Base-by-base conservation (phyloP, 2,113 vertebrate species). In the Neopipo cinnamomea region DNA sequence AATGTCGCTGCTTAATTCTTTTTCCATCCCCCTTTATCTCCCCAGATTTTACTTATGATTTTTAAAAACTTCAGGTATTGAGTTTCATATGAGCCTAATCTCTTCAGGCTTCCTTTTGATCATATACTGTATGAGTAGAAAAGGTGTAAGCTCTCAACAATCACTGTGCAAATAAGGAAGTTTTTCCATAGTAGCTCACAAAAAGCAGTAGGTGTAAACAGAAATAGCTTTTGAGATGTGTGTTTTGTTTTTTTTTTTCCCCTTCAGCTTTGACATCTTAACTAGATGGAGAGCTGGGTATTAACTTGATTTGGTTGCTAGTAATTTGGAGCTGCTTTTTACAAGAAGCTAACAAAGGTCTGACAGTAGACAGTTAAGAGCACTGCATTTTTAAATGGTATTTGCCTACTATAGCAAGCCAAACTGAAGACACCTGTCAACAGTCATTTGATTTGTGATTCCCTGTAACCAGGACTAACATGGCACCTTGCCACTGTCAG, bases 201-300 rank as follows among this genome's bases (percentile, higher is more conserved):
- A 30, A 39, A 72, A 68, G 47, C 18, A 22, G 15, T 50, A 62
- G 6, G 2, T 61, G 11, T 61, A 76, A 88, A 84, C 22, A 55
- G 42, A 44, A 89, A 46, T 25, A 37, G 63, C 14, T 86, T 88
- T 95, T 61, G 47, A 62, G 20, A 24, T 35, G 12, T 13, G 13
- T 30, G 12, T n/a, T n/a, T n/a, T 5, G 18, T 3, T 5, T 3
- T 2, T 31, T 55, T 53, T 9, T 7, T 3, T 4, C 5, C 12
- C 4, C 5, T 83, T 91, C 24, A 70, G 22, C 37, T 80, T 75
- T 77, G 66, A 47, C 17, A 47, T 65, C 30, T 79, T 80, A 92
- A 73, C 46, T 41, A 66, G 22, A 27, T 53, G 27, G 37, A 27
- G 65, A 86, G 11, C 47, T 86, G 53, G 4, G 9, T 41, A 6